Evolutionary conservation across 2,888 invertebrate genomes (phyloP).

Genomic region (Choreutis nemorana): DNA sequence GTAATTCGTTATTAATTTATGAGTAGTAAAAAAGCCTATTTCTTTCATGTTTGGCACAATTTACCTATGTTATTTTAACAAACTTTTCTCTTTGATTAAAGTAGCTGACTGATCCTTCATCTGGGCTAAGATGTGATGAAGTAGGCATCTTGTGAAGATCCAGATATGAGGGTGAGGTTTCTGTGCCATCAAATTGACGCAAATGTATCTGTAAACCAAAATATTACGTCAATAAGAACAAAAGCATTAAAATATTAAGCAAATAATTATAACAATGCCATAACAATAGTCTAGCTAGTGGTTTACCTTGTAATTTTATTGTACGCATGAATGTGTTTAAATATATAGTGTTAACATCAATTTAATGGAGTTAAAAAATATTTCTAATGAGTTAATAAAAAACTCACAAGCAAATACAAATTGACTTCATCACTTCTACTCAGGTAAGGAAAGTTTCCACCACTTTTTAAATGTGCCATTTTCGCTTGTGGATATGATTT

Average conservation of each 20-base stretch:
- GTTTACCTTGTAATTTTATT: too few relatives aligned
- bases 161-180: slow-evolving; percentile 64
- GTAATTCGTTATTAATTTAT: too few relatives aligned
- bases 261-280: too few relatives aligned
- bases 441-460: slow-evolving; percentile 91
- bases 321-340: too few relatives aligned
- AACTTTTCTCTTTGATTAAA: slow-evolving; percentile 47
- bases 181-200: slow-evolving; percentile 73
- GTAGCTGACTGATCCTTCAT: slow-evolving; percentile 49
- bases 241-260: too few relatives aligned
- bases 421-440: slow-evolving; percentile 90
- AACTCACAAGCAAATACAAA: slow-evolving; percentile 80
- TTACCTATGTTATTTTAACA: slow-evolving; percentile 36
- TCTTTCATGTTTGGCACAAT: not conserved
- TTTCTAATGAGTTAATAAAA: slow-evolving; percentile 1
- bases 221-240: too few relatives aligned
- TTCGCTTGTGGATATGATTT: slow-evolving; percentile 88
- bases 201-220: slow-evolving; percentile 71
- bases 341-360: too few relatives aligned
- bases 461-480: slow-evolving; percentile 85
- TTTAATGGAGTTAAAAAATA: not conserved
- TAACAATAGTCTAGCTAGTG: too few relatives aligned
- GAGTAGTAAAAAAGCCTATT: too few relatives aligned
- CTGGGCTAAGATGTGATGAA: slow-evolving; percentile 22
- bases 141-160: slow-evolving; percentile 46